Percentiles rank a stretch among this genome's conserved stretches.
phyloP scores from a whole-genome alignment of 2,888 invertebrate species.

The Pterostichus niger region DNA sequence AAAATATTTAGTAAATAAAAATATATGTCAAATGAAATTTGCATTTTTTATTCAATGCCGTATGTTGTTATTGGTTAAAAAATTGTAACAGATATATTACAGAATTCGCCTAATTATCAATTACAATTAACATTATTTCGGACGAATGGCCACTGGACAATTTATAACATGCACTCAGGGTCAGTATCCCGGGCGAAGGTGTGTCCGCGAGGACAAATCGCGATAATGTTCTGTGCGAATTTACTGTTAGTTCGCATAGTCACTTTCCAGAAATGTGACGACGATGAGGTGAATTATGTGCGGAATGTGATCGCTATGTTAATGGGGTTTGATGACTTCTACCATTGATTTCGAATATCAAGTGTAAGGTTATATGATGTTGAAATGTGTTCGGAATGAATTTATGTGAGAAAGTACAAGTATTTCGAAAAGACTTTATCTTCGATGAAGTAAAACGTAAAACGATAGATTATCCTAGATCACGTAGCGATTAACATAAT shows the following conservation, averaged over 20 bases:
- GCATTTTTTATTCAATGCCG: too few species aligned
- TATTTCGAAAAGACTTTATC: background rate
- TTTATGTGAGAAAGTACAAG: background rate
- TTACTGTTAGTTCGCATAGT: background rate
- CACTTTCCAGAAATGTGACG: constrained; percentile 22
- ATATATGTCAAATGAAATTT: too few species aligned
- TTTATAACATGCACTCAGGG: background rate
- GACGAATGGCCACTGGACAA: too few species aligned
- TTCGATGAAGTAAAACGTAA: too few species aligned
- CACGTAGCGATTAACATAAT: too few species aligned
- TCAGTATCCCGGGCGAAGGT: constrained; percentile 1
- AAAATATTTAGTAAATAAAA: too few species aligned
- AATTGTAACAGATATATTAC: too few species aligned
- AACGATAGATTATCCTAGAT: too few species aligned
- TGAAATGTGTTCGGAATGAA: background rate
- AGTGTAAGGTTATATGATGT: constrained; percentile 10
- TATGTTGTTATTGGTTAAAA: too few species aligned
- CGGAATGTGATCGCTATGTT: constrained; percentile 41
- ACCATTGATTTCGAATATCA: constrained; percentile 8
- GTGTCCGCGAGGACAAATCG: background rate
- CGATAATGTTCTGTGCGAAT: constrained; percentile 18
- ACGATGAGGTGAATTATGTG: constrained; percentile 10
- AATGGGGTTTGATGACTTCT: constrained; percentile 34
- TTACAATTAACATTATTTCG: too few species aligned
- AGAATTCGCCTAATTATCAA: too few species aligned